These are phyloP conservation scores for Tauraco hartlaubi DNA, from an alignment of 2,797 vertebrate species.

Conservation along the genomic window DNA sequence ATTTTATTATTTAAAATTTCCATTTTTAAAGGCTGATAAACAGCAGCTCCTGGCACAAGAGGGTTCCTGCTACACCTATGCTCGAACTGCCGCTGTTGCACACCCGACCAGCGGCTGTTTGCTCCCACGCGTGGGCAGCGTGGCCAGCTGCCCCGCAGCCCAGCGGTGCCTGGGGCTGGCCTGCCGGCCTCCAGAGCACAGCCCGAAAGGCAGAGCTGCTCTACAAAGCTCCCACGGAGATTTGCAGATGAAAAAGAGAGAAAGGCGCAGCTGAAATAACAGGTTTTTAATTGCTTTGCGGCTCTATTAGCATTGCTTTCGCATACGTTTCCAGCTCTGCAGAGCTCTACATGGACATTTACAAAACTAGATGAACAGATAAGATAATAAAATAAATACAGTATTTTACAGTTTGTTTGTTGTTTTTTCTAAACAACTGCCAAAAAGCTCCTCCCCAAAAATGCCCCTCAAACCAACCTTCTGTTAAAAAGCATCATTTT, in stretches of 20 bases:
- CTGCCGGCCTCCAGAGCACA: not conserved
- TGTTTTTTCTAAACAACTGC: constrained; percentile 2
- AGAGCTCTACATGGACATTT: not conserved
- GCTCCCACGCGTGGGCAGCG: not conserved
- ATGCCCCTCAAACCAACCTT: not conserved
- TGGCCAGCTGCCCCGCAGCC: not conserved
- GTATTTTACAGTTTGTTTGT: not conserved
- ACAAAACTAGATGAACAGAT: not conserved
- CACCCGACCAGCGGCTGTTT: too few species aligned
- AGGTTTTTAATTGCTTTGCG: not conserved
- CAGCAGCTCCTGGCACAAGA: not conserved
- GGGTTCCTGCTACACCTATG: not conserved
- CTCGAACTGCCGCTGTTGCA: not conserved
- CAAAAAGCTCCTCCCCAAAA: not conserved
- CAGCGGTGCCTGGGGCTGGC: not conserved
- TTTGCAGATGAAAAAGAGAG: not conserved
- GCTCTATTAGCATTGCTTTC: not conserved
- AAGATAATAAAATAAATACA: not conserved
- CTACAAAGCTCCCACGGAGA: constrained; percentile 15
- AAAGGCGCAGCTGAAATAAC: not conserved
- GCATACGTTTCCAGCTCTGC: not conserved
- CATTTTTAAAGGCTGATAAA: not conserved
- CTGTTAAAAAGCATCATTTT: constrained; percentile 56
- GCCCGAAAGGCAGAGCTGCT: not conserved
- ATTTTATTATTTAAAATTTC: not conserved